phyloP scores from a whole-genome alignment of 1,140 invertebrate genomes.

The Dermatophagoides farinae region DNA sequence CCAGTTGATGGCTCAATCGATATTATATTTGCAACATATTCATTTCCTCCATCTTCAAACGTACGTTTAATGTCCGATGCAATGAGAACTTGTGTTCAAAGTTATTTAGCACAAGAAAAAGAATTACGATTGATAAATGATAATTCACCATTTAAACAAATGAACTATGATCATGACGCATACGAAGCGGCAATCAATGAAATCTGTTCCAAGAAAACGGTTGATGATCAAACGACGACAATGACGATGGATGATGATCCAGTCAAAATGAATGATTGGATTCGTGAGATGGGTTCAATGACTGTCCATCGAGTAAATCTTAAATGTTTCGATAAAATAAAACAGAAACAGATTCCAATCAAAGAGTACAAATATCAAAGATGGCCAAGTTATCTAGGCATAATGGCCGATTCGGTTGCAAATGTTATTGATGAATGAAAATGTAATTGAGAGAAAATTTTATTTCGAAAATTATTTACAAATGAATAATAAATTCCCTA shows the following conservation, averaged over 20 bases:
- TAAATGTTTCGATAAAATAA: slow-evolving; percentile 20
- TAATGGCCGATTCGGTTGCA: slow-evolving; percentile 22
- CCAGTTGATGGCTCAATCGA: slow-evolving; percentile 27
- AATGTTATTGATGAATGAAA: slow-evolving; percentile 7
- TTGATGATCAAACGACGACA: slow-evolving; percentile 11
- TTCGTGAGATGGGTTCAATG: slow-evolving; percentile 30
- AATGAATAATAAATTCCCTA: no score
- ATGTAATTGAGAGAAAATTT: neutral
- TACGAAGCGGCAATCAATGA: slow-evolving; percentile 27
- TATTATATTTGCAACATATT: slow-evolving; percentile 33
- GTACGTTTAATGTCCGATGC: slow-evolving; percentile 27
- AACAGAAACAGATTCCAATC: slow-evolving; percentile 20
- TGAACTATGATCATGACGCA: slow-evolving; percentile 30
- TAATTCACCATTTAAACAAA: slow-evolving; percentile 10
- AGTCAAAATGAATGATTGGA: slow-evolving; percentile 19
- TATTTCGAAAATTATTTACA: no score
- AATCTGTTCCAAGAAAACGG: slow-evolving; percentile 16
- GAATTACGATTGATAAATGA: neutral
- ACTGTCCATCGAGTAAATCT: slow-evolving; percentile 31
- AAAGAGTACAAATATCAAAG: slow-evolving; percentile 27
- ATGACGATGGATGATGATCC: neutral
- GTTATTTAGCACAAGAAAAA: slow-evolving; percentile 24
- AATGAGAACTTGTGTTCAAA: slow-evolving; percentile 28
- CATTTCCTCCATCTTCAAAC: slow-evolving; percentile 30
- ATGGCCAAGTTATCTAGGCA: slow-evolving; percentile 30